Percentiles rank a stretch among this genome's conserved stretches.
These are phyloP conservation scores for Camelus dromedarius DNA, from an alignment of 2,113 vertebrate species.

Conservation along the genomic window DNA sequence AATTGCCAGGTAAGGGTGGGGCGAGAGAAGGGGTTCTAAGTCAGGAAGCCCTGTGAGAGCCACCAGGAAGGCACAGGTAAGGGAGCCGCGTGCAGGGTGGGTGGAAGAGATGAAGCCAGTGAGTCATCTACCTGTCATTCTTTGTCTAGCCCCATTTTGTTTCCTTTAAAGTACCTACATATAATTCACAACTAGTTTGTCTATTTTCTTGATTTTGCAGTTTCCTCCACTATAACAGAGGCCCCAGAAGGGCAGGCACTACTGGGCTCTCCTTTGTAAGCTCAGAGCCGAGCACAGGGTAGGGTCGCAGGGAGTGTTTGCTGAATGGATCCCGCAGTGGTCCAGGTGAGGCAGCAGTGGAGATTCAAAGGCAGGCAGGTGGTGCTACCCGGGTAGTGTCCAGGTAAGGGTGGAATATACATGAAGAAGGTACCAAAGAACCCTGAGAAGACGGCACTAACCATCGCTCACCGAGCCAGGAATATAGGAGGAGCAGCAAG, in stretches of 20 bases:
- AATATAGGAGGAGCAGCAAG: not conserved
- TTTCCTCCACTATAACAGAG: not conserved
- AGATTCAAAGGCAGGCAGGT: not conserved
- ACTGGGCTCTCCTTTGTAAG: not conserved
- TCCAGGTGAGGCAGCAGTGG: not conserved
- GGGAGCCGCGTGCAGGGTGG: too few relatives aligned
- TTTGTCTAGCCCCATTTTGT: not conserved
- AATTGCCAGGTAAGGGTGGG: not conserved
- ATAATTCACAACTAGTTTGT: not conserved
- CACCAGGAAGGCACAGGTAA: not conserved
- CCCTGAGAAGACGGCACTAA: not conserved
- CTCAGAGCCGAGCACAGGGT: not conserved
- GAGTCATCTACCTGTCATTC: not conserved
- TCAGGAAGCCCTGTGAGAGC: not conserved
- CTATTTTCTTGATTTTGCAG: not conserved
- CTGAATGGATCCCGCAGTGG: rapidly evolving
- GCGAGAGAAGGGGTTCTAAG: not conserved
- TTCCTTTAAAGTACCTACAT: not conserved
- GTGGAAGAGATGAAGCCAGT: not conserved
- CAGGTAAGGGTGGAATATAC: not conserved
- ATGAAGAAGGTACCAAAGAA: not conserved
- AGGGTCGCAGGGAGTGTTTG: not conserved
- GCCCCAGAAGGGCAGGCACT: not conserved
- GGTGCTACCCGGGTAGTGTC: not conserved
- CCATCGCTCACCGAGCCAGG: not conserved